These are phyloP conservation scores for Callipepla squamata DNA, from an alignment of 2,113 vertebrate genomes.

Conservation along the genomic window DNA sequence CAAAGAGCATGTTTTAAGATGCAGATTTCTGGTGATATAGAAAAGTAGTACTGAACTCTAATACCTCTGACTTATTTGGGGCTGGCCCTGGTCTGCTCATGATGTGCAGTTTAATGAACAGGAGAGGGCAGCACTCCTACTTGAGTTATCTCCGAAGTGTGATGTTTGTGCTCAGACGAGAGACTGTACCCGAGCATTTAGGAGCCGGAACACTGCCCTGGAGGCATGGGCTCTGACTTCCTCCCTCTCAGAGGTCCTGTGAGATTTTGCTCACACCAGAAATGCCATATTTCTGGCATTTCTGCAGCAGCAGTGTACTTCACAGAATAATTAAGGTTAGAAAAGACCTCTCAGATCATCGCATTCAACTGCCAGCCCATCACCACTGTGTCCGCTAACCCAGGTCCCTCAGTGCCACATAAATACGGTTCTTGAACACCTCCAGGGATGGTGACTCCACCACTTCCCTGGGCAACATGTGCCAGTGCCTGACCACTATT, in stretches of 20 bases:
- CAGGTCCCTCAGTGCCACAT: too few species aligned
- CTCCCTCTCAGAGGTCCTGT: not conserved
- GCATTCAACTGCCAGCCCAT: too few species aligned
- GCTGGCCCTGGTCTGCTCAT: fast-evolving
- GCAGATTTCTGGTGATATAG: not conserved
- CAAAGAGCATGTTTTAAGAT: fast-evolving
- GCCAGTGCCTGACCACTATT: too few species aligned
- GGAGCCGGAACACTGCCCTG: fast-evolving
- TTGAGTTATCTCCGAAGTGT: not conserved
- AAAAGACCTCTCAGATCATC: too few species aligned
- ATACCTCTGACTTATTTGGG: not conserved
- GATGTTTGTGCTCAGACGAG: fast-evolving
- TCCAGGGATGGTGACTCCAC: too few species aligned
- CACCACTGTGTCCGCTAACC: too few species aligned
- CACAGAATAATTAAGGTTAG: too few species aligned
- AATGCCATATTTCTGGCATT: not conserved
- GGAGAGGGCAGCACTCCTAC: fast-evolving
- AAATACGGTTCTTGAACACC: too few species aligned
- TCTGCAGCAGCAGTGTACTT: not conserved
- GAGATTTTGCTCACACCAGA: not conserved
- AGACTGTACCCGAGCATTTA: fast-evolving
- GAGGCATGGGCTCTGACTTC: not conserved
- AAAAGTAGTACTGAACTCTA: too few species aligned
- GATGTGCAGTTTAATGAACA: not conserved
- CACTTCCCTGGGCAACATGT: too few species aligned